phyloP scores from a whole-genome alignment of 2,113 vertebrate species.

The Balaenoptera acutorostrata region DNA sequence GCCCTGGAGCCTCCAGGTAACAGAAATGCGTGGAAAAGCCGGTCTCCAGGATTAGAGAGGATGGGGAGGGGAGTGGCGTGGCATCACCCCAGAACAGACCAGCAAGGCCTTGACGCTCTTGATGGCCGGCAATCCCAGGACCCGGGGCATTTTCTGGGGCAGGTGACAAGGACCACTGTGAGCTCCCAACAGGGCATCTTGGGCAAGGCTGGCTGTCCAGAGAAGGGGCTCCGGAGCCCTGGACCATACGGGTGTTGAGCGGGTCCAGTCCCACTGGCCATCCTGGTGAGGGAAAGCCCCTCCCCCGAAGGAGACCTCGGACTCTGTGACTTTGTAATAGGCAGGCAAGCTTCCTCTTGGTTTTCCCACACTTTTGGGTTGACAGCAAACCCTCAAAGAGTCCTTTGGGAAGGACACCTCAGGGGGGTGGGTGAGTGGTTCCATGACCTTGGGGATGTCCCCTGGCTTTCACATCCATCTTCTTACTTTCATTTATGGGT shows the following conservation, averaged over 20 bases:
- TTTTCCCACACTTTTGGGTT: accelerated
- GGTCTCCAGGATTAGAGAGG: accelerated
- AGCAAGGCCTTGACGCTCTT: accelerated
- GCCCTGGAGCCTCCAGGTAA: accelerated
- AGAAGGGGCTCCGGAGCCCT: no score
- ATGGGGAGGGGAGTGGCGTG: accelerated
- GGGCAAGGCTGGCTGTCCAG: neutral
- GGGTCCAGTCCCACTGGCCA: accelerated
- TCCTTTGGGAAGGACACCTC: neutral
- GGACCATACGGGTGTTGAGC: accelerated
- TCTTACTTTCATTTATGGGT: neutral
- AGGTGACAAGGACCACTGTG: accelerated
- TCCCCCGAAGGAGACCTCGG: accelerated
- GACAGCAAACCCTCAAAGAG: neutral
- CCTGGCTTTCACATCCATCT: accelerated
- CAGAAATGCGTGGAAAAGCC: accelerated
- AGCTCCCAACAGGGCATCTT: accelerated
- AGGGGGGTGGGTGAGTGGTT: accelerated
- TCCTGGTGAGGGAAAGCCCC: neutral
- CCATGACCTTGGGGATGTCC: accelerated
- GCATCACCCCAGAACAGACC: accelerated
- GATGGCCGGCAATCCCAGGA: neutral
- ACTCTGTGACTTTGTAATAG: accelerated
- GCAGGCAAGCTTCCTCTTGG: neutral
- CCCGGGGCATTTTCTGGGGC: neutral